Conservation (phyloP, 2,888 invertebrate species). For the Lampropteryx suffumata region DNA sequence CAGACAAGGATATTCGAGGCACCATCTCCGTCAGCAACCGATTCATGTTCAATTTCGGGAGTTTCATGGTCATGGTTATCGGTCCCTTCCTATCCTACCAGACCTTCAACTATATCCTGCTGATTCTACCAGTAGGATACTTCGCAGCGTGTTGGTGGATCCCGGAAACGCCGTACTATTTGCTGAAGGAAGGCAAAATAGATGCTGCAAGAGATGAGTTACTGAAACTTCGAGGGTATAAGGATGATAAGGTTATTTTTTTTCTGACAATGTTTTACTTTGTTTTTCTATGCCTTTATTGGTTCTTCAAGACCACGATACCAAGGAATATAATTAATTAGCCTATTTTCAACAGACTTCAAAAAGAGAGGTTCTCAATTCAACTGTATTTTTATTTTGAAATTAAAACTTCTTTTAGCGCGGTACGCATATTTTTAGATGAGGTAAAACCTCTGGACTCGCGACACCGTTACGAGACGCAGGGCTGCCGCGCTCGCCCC, state of each 20-base stretch:
- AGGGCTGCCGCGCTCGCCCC: too few relatives aligned
- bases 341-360: too few relatives aligned
- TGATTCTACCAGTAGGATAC: conserved; percentile 68
- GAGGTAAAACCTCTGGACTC: too few relatives aligned
- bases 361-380: too few relatives aligned
- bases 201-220: conserved; percentile 68
- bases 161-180: conserved; percentile 84
- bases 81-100: conserved; percentile 65
- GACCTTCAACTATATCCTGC: conserved; percentile 64
- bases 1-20: conserved; percentile 72
- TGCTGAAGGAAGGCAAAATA: conserved; percentile 76
- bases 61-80: conserved; percentile 60
- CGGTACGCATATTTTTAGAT: too few relatives aligned
- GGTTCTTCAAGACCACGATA: too few relatives aligned
- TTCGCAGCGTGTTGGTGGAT: conserved; percentile 76
- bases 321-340: too few relatives aligned
- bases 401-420: too few relatives aligned
- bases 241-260: conserved; percentile 48
- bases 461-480: too few relatives aligned
- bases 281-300: too few relatives aligned
- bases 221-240: conserved; percentile 57
- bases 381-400: too few relatives aligned
- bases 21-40: conserved; percentile 57
- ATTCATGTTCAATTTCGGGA: conserved; percentile 64
- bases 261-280: too few relatives aligned